These are phyloP conservation scores for Cheilinus undulatus DNA, from an alignment of 2,113 vertebrate species.

Conservation along the genomic window DNA sequence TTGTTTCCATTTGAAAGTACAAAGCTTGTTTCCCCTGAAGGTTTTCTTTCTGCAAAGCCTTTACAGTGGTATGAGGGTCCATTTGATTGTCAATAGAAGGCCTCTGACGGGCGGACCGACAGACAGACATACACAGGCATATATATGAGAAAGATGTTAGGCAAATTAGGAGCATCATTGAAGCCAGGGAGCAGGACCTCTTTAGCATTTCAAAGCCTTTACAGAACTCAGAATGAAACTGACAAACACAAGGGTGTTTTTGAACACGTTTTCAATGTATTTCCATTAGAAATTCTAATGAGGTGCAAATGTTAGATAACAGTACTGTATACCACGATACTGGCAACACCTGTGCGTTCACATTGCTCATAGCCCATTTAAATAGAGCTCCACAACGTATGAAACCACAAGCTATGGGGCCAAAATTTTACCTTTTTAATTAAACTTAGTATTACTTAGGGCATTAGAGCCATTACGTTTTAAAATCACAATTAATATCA, in stretches of 20 bases:
- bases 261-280: slow-evolving; percentile 60
- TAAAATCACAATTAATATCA: too few relatives aligned
- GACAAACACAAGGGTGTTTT: slow-evolving; percentile 41
- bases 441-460: too few relatives aligned
- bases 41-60: slow-evolving; percentile 41
- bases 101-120: slow-evolving; percentile 15
- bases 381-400: not conserved
- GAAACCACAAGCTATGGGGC: not conserved
- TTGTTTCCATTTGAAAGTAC: slow-evolving; percentile 35
- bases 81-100: slow-evolving; percentile 59
- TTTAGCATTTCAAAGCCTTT: slow-evolving; percentile 80
- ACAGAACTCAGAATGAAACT: slow-evolving; percentile 18
- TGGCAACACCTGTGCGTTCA: slow-evolving; percentile 8
- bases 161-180: slow-evolving; percentile 51
- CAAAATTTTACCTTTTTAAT: too few relatives aligned
- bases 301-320: slow-evolving; percentile 60
- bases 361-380: slow-evolving; percentile 2
- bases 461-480: too few relatives aligned
- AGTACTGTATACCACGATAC: slow-evolving; percentile 28
- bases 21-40: slow-evolving; percentile 41
- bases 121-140: slow-evolving; percentile 21
- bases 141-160: slow-evolving; percentile 49
- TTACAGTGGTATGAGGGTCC: slow-evolving; percentile 50
- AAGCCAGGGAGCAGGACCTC: slow-evolving; percentile 34
- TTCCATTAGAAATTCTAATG: slow-evolving; percentile 59